Percentiles rank a stretch among this genome's conserved stretches.
phyloP scores from a whole-genome alignment of 1,140 invertebrate species.

The Aricia agestis region DNA sequence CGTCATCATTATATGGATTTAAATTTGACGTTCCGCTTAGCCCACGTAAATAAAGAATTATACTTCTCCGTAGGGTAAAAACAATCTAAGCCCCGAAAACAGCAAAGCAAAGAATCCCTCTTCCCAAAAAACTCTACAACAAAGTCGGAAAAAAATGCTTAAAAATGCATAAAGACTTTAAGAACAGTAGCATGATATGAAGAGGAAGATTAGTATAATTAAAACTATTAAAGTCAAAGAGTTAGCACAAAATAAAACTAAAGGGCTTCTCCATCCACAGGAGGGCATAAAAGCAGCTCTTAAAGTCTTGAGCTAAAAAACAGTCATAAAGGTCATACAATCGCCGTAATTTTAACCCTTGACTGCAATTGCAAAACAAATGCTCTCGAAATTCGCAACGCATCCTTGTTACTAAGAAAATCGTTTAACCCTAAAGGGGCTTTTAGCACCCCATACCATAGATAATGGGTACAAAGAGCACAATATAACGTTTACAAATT shows the following conservation, averaged over 20 bases:
- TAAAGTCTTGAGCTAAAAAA: neutral
- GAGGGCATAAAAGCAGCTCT: neutral
- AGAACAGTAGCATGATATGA: neutral
- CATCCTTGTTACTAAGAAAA: conserved; percentile 4
- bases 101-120: no score
- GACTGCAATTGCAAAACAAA: neutral
- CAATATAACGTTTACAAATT: conserved; percentile 66
- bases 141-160: no score
- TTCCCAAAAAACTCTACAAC: no score
- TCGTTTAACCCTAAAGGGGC: conserved; percentile 39
- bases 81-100: no score
- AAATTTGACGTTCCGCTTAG: no score
- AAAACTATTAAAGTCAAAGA: neutral
- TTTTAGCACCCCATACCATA: conserved; percentile 59
- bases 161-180: neutral
- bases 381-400: conserved; percentile 9
- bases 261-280: neutral
- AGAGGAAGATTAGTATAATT: neutral
- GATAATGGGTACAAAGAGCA: conserved; percentile 42
- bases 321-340: neutral
- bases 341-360: conserved; percentile 6
- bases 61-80: no score
- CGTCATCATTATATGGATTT: no score
- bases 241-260: neutral
- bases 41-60: no score